Evolutionary conservation across 2,797 vertebrate species (phyloP), one percentile per base, ranked within the genome.

Genomic region (Myotis pilosus): DNA sequence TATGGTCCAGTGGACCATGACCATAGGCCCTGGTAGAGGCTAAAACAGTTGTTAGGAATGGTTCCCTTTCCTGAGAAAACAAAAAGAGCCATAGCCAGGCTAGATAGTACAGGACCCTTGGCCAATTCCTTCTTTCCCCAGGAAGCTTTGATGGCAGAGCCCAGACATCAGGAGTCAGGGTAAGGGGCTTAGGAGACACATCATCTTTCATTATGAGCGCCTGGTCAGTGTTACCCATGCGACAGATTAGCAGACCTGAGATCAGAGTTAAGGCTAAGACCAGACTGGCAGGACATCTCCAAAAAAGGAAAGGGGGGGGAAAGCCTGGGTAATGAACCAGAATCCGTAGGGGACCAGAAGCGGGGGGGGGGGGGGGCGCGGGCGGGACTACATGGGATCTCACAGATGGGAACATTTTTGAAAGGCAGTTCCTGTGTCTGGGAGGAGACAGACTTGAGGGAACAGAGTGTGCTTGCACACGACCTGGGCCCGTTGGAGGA

Each of bases 281-380:
- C 74, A 53, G n/a, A 82, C 30, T 75, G 71, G 10, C 79, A 87
- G 85, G 49, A 30, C n/a, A 93, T 60, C 25, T 87, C 72, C 51
- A 69, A 89, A 91, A 91, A 8, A 62, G 30, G 4, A 75, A 69
- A 78, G 60, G 44, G n/a, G 33, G 16, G 6, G 17, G 74, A 87
- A 68, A 10, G 30, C 23, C 30, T 49, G 12, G 13, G 38, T 94
- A 92, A 95, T 7, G 79, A 95, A 92, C 44, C 84, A 93, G 92
- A 93, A 90, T 19, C 6, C 25, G 28, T 11, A 4, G 23, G 17
- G 64, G 62, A 41, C 17, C 0, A 0, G 79, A 86, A 10, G 15
- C n/a, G 33, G n/a, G 53, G 15, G 44, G n/a, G n/a, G n/a, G n/a
- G n/a, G n/a, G n/a, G n/a, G n/a, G n/a, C n/a, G n/a, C n/a, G n/a